Percentiles rank a stretch among this genome's conserved stretches.
phyloP scores from a whole-genome alignment of 2,797 vertebrate species.

The Trachops cirrhosus region DNA sequence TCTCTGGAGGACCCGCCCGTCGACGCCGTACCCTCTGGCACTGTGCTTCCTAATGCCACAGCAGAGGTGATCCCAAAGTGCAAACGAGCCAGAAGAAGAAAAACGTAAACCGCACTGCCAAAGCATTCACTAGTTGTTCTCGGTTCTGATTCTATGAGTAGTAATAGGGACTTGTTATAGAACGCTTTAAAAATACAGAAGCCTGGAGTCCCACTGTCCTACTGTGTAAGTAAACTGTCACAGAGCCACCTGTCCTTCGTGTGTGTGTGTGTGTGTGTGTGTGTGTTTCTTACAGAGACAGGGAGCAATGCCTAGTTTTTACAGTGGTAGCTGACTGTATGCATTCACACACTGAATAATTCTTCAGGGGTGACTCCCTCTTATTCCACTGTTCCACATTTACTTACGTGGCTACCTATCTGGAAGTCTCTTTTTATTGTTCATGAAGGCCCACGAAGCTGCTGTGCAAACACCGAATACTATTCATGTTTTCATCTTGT shows the following conservation, averaged over 20 bases:
- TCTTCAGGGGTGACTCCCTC: not conserved
- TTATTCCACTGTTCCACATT: not conserved
- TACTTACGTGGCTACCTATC: not conserved
- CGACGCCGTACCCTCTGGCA: not conserved
- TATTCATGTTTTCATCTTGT: not conserved
- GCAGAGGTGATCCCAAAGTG: not conserved
- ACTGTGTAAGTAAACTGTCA: slow-evolving; percentile 27
- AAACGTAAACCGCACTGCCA: not conserved
- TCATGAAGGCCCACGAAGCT: not conserved
- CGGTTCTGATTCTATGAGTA: slow-evolving; percentile 16
- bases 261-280: not conserved
- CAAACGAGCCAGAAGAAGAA: not conserved
- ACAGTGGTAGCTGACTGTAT: not conserved
- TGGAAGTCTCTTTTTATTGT: not conserved
- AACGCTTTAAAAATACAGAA: slow-evolving; percentile 38
- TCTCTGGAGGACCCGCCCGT: not conserved
- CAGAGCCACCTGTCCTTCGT: not conserved
- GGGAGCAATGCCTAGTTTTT: not conserved
- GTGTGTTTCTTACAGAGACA: not conserved
- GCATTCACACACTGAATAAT: not conserved
- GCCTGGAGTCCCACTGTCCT: not conserved
- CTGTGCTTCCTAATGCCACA: not conserved
- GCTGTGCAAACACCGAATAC: not conserved
- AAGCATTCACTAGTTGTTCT: slow-evolving; percentile 5
- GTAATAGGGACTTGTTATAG: not conserved